Conservation (phyloP, 1,140 invertebrate genomes). For the Drosophila ironensis region DNA sequence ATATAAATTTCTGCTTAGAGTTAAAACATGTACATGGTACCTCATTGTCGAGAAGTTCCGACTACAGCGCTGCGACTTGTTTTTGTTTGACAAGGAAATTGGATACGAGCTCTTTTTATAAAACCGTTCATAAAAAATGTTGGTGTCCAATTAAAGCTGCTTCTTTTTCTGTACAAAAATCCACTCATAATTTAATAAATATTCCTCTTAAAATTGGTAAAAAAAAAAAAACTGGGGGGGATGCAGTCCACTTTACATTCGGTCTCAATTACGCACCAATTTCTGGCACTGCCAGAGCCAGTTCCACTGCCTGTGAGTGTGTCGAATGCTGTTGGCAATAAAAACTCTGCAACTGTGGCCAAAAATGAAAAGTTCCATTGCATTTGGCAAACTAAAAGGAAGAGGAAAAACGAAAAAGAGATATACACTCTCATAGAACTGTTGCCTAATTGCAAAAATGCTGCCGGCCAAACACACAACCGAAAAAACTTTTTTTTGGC, state of each 20-base stretch:
- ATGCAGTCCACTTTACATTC: constrained; percentile 47
- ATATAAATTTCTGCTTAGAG: too few relatives aligned
- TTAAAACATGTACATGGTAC: too few relatives aligned
- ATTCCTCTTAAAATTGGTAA: constrained; percentile 3
- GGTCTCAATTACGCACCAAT: constrained; percentile 75
- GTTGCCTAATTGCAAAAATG: constrained; percentile 80
- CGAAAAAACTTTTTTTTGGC: constrained; percentile 37
- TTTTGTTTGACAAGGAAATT: too few relatives aligned
- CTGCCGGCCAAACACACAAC: constrained; percentile 67
- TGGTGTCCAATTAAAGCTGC: constrained; percentile 19
- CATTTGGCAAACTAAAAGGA: constrained; percentile 58
- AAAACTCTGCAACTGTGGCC: constrained; percentile 68
- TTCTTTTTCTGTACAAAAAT: constrained; percentile 5
- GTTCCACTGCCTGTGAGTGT: constrained; percentile 11
- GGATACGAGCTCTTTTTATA: too few relatives aligned
- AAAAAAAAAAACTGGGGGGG: background rate
- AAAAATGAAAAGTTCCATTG: constrained; percentile 74
- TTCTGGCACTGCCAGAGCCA: constrained; percentile 38
- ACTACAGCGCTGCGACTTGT: too few relatives aligned
- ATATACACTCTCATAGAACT: constrained; percentile 53
- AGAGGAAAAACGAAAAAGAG: constrained; percentile 37
- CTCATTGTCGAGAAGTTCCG: too few relatives aligned
- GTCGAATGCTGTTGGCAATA: constrained; percentile 72
- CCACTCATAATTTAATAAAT: constrained; percentile 43
- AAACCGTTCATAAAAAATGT: too few relatives aligned